These are phyloP conservation scores for Hylaeus anthracinus DNA, from an alignment of 1,140 invertebrate species.

Conservation along the genomic window DNA sequence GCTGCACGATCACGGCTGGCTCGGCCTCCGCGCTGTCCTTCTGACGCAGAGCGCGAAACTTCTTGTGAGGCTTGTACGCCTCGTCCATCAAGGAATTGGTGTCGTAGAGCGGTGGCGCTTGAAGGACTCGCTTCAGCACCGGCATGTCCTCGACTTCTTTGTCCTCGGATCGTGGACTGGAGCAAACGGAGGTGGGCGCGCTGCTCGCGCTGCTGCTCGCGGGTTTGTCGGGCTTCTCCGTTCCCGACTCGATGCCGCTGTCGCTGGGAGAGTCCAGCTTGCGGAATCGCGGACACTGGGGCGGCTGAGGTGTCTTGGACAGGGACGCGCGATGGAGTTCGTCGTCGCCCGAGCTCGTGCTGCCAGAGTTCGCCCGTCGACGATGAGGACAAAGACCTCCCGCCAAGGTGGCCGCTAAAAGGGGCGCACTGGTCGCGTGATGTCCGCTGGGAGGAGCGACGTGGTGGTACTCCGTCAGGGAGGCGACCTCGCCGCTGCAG, in stretches of 20 bases:
- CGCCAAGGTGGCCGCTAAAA: conserved; percentile 89
- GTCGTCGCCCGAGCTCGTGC: conserved; percentile 88
- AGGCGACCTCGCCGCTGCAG: conserved; percentile 84
- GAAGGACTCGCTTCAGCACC: conserved; percentile 93
- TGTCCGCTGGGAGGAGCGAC: conserved; percentile 72
- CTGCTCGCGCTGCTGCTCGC: conserved; percentile 85
- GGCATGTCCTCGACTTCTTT: conserved; percentile 97
- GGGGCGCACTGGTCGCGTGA: conserved; percentile 84
- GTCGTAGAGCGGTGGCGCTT: conserved; percentile 94
- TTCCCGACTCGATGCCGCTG: conserved; percentile 95
- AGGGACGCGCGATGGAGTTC: conserved; percentile 86
- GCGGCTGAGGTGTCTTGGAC: conserved; percentile 80
- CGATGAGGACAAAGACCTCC: conserved; percentile 85
- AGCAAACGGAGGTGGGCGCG: conserved; percentile 90
- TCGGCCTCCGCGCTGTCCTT: conserved; percentile 90
- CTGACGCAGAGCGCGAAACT: conserved; percentile 91
- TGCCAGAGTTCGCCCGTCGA: conserved; percentile 88
- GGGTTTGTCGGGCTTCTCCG: conserved; percentile 89
- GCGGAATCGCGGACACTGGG: conserved; percentile 84
- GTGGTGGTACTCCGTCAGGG: conserved; percentile 83
- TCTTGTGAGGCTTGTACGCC: conserved; percentile 97
- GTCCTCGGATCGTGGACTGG: conserved; percentile 91
- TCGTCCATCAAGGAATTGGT: conserved; percentile 95
- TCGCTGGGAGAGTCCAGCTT: conserved; percentile 95
- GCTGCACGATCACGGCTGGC: conserved; percentile 79